These are phyloP conservation scores for Rhegmatorhina hoffmannsi DNA, from an alignment of 2,113 vertebrate species.

Conservation along the genomic window DNA sequence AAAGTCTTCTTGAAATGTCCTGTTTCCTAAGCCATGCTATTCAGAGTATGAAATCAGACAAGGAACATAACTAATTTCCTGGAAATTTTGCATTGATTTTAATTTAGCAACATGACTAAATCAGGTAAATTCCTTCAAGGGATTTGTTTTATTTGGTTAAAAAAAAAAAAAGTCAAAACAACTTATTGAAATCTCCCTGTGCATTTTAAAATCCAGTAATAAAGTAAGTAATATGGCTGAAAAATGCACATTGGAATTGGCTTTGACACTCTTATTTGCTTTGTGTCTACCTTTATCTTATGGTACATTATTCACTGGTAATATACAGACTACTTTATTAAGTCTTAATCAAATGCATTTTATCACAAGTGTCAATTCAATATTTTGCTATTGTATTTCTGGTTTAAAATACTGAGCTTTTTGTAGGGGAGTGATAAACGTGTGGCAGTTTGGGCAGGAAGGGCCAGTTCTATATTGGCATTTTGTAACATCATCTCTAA, in stretches of 20 bases:
- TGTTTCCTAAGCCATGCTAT: not conserved
- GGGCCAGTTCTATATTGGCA: constrained; percentile 40
- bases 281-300: constrained; percentile 88
- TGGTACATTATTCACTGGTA: constrained; percentile 89
- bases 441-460: constrained; percentile 8
- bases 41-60: not conserved
- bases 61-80: not conserved
- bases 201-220: constrained; percentile 81
- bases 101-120: not conserved
- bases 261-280: constrained; percentile 93
- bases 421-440: constrained; percentile 59
- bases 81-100: not conserved
- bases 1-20: not conserved
- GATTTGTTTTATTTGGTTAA: not conserved
- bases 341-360: constrained; percentile 82
- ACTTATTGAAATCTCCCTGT: constrained; percentile 59
- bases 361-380: constrained; percentile 77
- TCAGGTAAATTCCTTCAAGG: constrained; percentile 38
- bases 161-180: constrained; percentile 17
- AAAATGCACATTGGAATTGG: constrained; percentile 87
- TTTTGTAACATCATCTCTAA: not conserved
- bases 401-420: constrained; percentile 69
- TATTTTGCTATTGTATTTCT: constrained; percentile 71
- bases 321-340: constrained; percentile 84
- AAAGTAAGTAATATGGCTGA: constrained; percentile 84